Percentiles rank a stretch among this genome's conserved stretches.
Conservation (phyloP, 2,888 invertebrate genomes). For the Choreutis nemorana region DNA sequence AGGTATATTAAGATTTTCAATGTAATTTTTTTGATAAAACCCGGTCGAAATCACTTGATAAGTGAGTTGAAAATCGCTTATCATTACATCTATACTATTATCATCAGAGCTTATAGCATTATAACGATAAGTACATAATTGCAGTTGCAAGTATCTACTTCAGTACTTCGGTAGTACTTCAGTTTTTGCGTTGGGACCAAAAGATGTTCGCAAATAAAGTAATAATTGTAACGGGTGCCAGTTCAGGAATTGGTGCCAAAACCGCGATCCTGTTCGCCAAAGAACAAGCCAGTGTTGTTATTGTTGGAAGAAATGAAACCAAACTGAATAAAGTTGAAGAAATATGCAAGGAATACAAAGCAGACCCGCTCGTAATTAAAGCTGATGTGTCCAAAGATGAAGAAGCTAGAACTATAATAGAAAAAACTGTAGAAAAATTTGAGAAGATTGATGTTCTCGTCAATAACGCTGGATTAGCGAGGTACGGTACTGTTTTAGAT, state of each 20-base stretch:
- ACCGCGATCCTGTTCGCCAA: constrained; percentile 23
- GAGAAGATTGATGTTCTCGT: constrained; percentile 26
- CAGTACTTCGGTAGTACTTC: too few relatives aligned
- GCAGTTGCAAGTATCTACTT: too few relatives aligned
- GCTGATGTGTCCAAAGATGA: constrained; percentile 23
- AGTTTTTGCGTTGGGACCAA: too few relatives aligned
- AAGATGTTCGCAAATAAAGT: too few relatives aligned
- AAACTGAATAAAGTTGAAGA: constrained; percentile 18
- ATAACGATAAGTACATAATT: too few relatives aligned
- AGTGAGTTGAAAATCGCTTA: too few relatives aligned
- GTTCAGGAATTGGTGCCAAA: constrained; percentile 33
- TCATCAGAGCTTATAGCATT: too few relatives aligned
- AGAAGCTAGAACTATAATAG: constrained; percentile 16
- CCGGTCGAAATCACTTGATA: too few relatives aligned
- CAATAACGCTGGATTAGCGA: constrained; percentile 25
- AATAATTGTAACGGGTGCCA: constrained; percentile 28
- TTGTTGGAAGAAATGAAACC: constrained; percentile 20
- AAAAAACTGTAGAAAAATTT: constrained; percentile 20
- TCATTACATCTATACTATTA: too few relatives aligned
- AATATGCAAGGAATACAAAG: constrained; percentile 14
- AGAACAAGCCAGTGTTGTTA: constrained; percentile 21
- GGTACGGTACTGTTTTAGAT: constrained; percentile 12
- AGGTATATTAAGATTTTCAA: too few relatives aligned
- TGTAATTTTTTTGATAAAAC: too few relatives aligned
- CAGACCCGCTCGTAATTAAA: constrained; percentile 16